Evolutionary conservation across 2,113 vertebrate genomes (phyloP).

Genomic region (Gymnocephalus cernua): DNA sequence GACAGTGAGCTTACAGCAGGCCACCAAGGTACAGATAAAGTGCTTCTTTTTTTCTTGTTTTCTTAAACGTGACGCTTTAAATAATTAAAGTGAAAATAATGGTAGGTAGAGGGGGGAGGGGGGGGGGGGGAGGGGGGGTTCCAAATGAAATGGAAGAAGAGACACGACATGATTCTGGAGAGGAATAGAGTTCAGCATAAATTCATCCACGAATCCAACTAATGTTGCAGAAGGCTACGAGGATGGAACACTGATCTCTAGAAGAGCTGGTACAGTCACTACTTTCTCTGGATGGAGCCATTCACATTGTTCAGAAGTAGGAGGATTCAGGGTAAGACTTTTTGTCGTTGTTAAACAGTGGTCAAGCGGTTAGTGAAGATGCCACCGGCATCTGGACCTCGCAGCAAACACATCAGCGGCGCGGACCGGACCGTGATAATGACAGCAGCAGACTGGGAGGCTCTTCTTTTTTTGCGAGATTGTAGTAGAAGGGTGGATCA

Average conservation of each 20-base stretch:
- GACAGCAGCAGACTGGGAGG: slow-evolving; percentile 88
- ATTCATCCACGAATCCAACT: slow-evolving; percentile 66
- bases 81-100: slow-evolving; percentile 79
- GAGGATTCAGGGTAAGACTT: slow-evolving; percentile 73
- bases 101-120: background rate
- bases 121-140: background rate
- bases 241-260: slow-evolving; percentile 75
- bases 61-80: slow-evolving; percentile 82
- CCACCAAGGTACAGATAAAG: slow-evolving; percentile 89
- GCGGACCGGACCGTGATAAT: slow-evolving; percentile 39
- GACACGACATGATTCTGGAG: slow-evolving; percentile 42
- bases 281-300: slow-evolving; percentile 73
- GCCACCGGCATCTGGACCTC: slow-evolving; percentile 43
- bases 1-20: slow-evolving; percentile 85
- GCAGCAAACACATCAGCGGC: slow-evolving; percentile 22
- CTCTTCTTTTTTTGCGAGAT: slow-evolving; percentile 57
- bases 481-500: slow-evolving; percentile 79
- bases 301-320: slow-evolving; percentile 81
- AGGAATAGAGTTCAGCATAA: slow-evolving; percentile 65
- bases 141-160: slow-evolving; percentile 65
- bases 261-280: slow-evolving; percentile 70
- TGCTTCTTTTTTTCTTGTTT: slow-evolving; percentile 82
- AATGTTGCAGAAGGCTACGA: slow-evolving; percentile 50
- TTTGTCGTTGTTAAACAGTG: slow-evolving; percentile 24
- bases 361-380: slow-evolving; percentile 40